Conservation (phyloP, 2,113 vertebrate species). For the Tenrec ecaudatus region DNA sequence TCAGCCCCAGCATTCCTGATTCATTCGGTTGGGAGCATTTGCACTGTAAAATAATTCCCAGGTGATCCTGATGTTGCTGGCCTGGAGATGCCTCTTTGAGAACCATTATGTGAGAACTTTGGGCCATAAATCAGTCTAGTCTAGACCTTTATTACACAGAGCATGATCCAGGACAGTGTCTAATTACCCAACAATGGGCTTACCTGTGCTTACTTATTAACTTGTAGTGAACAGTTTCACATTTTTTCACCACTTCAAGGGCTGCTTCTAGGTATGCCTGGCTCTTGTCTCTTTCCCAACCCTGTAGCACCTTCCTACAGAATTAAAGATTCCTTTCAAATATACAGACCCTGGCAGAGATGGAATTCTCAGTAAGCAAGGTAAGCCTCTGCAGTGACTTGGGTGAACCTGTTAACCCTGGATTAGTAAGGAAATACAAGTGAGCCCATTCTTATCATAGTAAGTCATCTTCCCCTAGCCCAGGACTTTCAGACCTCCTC, state of each 20-base stretch:
- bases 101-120: not conserved
- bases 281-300: no score
- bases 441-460: no score
- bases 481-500: not conserved
- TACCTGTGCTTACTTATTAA: not conserved
- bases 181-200: not conserved
- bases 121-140: not conserved
- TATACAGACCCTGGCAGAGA: no score
- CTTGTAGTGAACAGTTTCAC: not conserved
- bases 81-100: not conserved
- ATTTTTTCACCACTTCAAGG: no score
- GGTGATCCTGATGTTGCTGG: not conserved
- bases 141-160: not conserved
- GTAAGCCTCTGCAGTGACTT: no score
- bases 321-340: no score
- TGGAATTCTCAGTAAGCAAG: no score
- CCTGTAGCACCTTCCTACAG: no score
- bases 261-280: no score
- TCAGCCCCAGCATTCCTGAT: not conserved
- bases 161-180: not conserved
- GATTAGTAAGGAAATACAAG: no score
- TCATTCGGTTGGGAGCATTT: not conserved
- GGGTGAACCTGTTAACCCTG: no score
- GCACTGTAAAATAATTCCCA: not conserved
- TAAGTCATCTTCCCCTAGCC: not conserved